Base-by-base conservation (phyloP, 2,888 invertebrate genomes). In the Malachius bipustulatus region DNA sequence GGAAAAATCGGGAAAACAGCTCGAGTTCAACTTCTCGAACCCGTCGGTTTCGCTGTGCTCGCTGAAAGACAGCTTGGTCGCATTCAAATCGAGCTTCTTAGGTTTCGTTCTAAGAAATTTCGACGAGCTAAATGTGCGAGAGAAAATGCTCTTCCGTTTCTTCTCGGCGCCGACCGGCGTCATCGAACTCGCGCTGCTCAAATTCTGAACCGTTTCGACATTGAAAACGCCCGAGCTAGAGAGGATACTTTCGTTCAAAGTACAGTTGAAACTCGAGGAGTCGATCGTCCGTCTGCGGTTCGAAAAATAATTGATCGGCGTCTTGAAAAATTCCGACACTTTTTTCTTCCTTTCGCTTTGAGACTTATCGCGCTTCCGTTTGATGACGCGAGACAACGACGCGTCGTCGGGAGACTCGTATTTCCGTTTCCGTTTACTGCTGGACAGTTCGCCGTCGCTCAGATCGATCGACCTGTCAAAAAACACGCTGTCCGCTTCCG, bases 1-100 rank as follows among this genome's bases (percentile, higher is more conserved):
- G 55, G 58, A 58, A 42, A 61, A 52, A 39, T 59, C 58, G 16
- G 61, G 59, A 41, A 61, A 61, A 49, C 60, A 61, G 41, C 54
- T 57, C 16, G 50, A 48, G 42, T 62, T 62, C 36, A 60, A 40
- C 28, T 49, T 51, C 26, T 52, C 48, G 27, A 37, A 32, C 29
- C 40, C 45, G 26, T 45, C 47, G 29, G 14, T 8, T 10, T 50
- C 51, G n/a, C 43, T 40, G 19, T 48, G 45, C 13, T 56, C 54
- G 11, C 39, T 39, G 33, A 57, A 54, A 13, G 56, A 57, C 37
- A 54, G 37, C 35, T 47, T 52, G 6, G 54, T 55, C 3, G 51
- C 46, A 36, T 54, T 55, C 31, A 56, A 46, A 36, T 57, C 49
- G 11, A 35, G 36, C 32, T 54, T 56, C 16, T 45, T 44, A 26